phyloP scores from a whole-genome alignment of 1,140 invertebrate species.

The Drosophila repletoides region DNA sequence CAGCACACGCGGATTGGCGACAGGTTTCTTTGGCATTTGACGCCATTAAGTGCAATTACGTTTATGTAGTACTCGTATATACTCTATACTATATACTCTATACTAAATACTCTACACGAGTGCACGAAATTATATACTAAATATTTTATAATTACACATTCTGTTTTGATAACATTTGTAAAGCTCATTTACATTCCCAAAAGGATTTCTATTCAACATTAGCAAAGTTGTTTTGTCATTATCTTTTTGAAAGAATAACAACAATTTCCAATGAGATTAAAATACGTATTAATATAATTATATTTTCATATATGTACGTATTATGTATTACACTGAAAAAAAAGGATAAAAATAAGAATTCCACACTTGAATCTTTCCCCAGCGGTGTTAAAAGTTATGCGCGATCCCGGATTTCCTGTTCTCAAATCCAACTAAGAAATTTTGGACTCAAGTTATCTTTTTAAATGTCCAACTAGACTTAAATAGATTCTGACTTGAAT shows the following conservation, averaged over 20 bases:
- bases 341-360: too few relatives aligned
- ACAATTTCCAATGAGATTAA: background rate
- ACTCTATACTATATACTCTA: background rate
- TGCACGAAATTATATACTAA: too few relatives aligned
- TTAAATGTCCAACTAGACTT: too few relatives aligned
- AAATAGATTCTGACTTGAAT: too few relatives aligned
- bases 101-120: slow-evolving; percentile 4
- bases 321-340: too few relatives aligned
- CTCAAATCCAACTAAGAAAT: too few relatives aligned
- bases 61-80: slow-evolving; percentile 5
- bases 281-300: background rate
- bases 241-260: too few relatives aligned
- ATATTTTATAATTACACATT: slow-evolving; percentile 53
- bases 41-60: slow-evolving; percentile 55
- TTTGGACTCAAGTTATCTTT: too few relatives aligned
- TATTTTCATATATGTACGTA: background rate
- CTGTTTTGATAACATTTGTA: slow-evolving; percentile 39
- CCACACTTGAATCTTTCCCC: too few relatives aligned
- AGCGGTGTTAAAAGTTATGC: too few relatives aligned
- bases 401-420: too few relatives aligned
- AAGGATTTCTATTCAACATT: slow-evolving; percentile 11
- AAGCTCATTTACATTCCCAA: slow-evolving; percentile 16
- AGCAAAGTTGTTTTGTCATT: background rate
- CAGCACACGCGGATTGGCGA: slow-evolving; percentile 43
- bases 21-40: slow-evolving; percentile 69